Evolutionary conservation across 2,888 invertebrate species (phyloP).

Genomic region (Reticulitermes lucifugus): DNA sequence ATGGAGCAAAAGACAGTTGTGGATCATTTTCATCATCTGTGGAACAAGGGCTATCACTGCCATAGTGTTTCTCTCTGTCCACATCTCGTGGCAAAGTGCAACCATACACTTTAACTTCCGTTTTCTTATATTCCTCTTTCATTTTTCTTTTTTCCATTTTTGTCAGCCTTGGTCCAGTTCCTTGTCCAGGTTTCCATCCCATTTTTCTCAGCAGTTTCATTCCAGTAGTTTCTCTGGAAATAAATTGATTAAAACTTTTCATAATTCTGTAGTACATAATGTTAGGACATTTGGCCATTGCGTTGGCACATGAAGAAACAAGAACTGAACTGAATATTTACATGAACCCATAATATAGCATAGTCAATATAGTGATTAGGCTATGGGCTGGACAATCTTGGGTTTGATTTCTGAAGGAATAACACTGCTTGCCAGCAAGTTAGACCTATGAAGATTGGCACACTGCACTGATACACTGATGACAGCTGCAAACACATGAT

Average conservation of each 20-base stretch:
- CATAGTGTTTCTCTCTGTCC: conserved; percentile 61
- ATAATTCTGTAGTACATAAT: background rate
- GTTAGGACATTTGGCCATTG: too few species aligned
- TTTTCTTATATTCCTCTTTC: conserved; percentile 57
- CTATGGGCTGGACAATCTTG: too few species aligned
- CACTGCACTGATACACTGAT: too few species aligned
- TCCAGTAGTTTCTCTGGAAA: conserved; percentile 85
- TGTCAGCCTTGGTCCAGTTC: conserved; percentile 75
- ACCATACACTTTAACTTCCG: conserved; percentile 66
- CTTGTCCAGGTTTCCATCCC: conserved; percentile 94
- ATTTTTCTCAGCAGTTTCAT: conserved; percentile 86
- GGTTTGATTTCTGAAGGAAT: too few species aligned
- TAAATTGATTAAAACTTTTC: background rate
- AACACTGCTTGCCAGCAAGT: too few species aligned
- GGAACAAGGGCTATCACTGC: conserved; percentile 56
- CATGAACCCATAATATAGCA: too few species aligned
- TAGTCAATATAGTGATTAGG: too few species aligned
- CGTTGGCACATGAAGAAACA: too few species aligned
- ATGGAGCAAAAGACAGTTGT: conserved; percentile 76
- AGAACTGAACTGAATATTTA: background rate
- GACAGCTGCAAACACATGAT: too few species aligned
- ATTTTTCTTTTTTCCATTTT: conserved; percentile 61
- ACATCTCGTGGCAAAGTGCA: conserved; percentile 64
- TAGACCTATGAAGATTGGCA: too few species aligned
- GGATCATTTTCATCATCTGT: conserved; percentile 69